phyloP scores from a whole-genome alignment of 2,797 vertebrate genomes.

The Danio kyathit region DNA sequence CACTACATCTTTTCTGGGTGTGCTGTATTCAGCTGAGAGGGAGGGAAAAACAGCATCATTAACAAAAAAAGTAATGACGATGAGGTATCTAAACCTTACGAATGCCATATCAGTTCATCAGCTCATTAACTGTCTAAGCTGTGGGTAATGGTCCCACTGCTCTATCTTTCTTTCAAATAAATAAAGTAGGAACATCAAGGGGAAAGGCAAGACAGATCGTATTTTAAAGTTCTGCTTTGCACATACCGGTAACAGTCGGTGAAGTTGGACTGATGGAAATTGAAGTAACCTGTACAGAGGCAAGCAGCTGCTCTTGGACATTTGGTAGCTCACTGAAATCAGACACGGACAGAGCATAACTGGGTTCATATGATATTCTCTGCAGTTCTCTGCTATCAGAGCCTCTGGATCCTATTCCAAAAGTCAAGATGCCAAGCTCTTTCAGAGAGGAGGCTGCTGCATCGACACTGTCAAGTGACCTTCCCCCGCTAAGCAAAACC shows the following conservation, averaged over 20 bases:
- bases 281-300: slow-evolving; percentile 14
- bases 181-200: neutral
- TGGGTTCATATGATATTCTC: slow-evolving; percentile 35
- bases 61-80: no score
- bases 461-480: slow-evolving; percentile 73
- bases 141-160: no score
- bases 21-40: slow-evolving; percentile 2
- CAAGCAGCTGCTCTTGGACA: slow-evolving; percentile 76
- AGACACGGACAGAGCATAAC: slow-evolving; percentile 42
- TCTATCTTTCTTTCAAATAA: no score
- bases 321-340: slow-evolving; percentile 78
- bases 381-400: slow-evolving; percentile 71
- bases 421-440: slow-evolving; percentile 74
- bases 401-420: slow-evolving; percentile 57
- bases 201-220: slow-evolving; percentile 16
- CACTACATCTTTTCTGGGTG: slow-evolving; percentile 34
- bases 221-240: slow-evolving; percentile 22
- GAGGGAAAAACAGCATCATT: neutral
- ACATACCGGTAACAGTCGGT: slow-evolving; percentile 8
- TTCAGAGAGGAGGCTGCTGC: slow-evolving; percentile 57
- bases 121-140: no score
- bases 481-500: slow-evolving; percentile 56
- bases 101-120: no score
- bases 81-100: no score
- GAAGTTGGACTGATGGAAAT: neutral